Conservation (phyloP, 2,113 vertebrate species). For the Corvus hawaiiensis region DNA sequence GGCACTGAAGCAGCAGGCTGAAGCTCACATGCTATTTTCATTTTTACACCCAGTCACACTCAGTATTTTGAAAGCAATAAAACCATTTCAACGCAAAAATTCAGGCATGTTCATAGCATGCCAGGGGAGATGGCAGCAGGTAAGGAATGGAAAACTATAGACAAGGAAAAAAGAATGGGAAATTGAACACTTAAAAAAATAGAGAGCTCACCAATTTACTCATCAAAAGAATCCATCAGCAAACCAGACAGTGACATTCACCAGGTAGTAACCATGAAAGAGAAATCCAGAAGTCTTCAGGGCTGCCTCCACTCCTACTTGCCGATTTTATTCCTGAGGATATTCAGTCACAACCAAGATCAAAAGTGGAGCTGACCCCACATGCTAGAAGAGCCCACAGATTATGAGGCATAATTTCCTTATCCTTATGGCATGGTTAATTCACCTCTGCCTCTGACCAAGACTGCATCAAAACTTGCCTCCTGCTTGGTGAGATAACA, state of each 20-base stretch:
- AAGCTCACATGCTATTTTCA: not conserved
- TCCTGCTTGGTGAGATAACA: accelerated
- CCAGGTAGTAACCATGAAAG: not conserved
- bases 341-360: not conserved
- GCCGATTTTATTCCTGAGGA: not conserved
- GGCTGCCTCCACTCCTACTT: not conserved
- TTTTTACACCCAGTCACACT: not conserved
- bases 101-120: not conserved
- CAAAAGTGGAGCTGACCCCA: not conserved
- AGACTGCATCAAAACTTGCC: not conserved
- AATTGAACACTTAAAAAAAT: not conserved
- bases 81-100: not conserved
- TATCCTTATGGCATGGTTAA: not conserved
- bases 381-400: accelerated
- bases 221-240: not conserved
- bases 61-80: not conserved
- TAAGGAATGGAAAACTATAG: not conserved
- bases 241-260: not conserved
- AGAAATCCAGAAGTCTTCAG: not conserved
- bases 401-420: not conserved
- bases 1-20: not conserved
- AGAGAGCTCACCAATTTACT: not conserved
- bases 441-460: not conserved
- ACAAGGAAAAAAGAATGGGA: not conserved
- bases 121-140: not conserved